Conservation (phyloP, 2,113 vertebrate genomes). For the Glaucomys volans region DNA sequence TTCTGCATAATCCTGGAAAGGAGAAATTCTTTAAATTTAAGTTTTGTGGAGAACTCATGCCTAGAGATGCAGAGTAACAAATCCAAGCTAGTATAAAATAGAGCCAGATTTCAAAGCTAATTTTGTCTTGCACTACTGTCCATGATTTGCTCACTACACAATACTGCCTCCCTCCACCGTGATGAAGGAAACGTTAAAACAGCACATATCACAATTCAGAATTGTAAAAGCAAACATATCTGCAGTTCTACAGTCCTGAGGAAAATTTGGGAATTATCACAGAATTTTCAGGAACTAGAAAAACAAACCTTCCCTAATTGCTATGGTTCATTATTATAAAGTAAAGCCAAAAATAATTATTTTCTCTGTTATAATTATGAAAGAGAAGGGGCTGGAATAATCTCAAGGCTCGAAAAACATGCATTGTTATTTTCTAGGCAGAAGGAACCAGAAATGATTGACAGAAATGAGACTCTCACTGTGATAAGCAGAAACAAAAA, state of each 20-base stretch:
- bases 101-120: neutral
- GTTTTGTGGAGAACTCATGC: neutral
- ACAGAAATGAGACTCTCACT: slow-evolving; percentile 66
- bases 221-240: neutral
- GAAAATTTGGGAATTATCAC: neutral
- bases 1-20: neutral
- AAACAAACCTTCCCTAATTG: slow-evolving; percentile 56
- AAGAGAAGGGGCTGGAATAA: slow-evolving; percentile 29
- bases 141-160: neutral
- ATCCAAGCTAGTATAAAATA: neutral
- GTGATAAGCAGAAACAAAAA: slow-evolving; percentile 64
- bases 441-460: slow-evolving; percentile 73
- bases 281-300: neutral
- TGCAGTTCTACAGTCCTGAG: neutral
- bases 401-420: slow-evolving; percentile 56
- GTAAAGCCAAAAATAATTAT: slow-evolving; percentile 15
- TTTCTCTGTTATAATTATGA: slow-evolving; percentile 54
- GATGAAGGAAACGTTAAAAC: neutral
- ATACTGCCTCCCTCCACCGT: neutral
- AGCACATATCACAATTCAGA: neutral
- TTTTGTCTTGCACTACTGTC: neutral
- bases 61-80: neutral
- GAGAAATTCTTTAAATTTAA: neutral
- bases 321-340: slow-evolving; percentile 27
- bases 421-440: slow-evolving; percentile 71